These are phyloP conservation scores for Gallirallus australis DNA, from an alignment of 2,797 vertebrate species.

Conservation along the genomic window DNA sequence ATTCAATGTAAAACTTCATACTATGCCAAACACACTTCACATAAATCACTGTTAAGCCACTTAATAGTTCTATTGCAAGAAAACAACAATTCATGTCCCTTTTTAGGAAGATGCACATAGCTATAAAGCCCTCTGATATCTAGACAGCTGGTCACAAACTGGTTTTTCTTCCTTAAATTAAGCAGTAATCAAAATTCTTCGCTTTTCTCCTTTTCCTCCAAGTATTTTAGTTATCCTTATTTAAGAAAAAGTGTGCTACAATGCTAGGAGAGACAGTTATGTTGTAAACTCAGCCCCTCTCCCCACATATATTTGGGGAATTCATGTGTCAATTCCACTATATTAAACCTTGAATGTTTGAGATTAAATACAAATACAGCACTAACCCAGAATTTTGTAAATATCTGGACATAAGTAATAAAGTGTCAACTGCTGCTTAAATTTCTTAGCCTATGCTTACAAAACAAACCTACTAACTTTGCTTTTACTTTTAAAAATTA, in stretches of 20 bases:
- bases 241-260: neutral
- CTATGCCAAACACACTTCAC: neutral
- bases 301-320: neutral
- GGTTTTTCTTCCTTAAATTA: neutral
- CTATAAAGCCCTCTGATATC: neutral
- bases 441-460: neutral
- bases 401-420: neutral
- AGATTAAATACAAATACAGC: neutral
- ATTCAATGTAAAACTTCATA: neutral
- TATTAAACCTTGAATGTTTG: neutral
- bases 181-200: neutral
- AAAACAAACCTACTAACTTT: slow-evolving; percentile 20
- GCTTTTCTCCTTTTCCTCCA: neutral
- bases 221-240: neutral
- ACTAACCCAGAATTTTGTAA: neutral
- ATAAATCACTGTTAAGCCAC: neutral
- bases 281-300: neutral
- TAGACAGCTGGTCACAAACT: neutral
- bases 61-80: neutral
- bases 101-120: neutral
- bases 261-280: neutral
- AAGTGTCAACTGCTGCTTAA: neutral
- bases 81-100: neutral
- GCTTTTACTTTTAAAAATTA: slow-evolving; percentile 50
- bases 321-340: neutral